Percentiles rank a stretch among this genome's conserved stretches.
These are phyloP conservation scores for Argynnis bischoffii DNA, from an alignment of 2,888 invertebrate species.

Conservation along the genomic window DNA sequence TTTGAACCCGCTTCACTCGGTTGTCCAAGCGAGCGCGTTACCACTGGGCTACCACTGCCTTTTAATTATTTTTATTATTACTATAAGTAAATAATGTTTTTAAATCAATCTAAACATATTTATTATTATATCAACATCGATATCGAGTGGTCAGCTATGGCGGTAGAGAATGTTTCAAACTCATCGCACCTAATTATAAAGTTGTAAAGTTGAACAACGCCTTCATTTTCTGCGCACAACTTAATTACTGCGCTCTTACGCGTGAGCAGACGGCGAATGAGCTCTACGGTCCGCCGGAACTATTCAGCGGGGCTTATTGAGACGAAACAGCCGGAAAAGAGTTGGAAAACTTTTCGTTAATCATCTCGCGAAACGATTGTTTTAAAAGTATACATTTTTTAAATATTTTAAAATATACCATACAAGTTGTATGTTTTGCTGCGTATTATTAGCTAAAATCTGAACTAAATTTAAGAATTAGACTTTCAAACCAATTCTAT, in stretches of 20 bases:
- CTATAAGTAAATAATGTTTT: too few species aligned
- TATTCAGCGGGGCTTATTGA: slow-evolving; percentile 36
- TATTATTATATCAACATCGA: background rate
- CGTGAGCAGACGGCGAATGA: slow-evolving; percentile 26
- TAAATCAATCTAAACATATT: background rate
- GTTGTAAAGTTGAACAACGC: slow-evolving; percentile 29
- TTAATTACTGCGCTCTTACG: slow-evolving; percentile 30
- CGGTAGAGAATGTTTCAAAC: background rate
- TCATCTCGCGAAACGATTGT: slow-evolving; percentile 12
- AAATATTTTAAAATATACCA: too few species aligned
- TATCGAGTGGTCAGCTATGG: background rate
- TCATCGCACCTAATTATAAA: slow-evolving; percentile 30
- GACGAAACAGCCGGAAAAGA: slow-evolving; percentile 26
- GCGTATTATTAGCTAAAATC: too few species aligned
- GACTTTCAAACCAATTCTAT: too few species aligned
- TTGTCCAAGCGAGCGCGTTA: too few species aligned
- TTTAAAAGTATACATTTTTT: background rate
- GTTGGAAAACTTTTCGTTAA: slow-evolving; percentile 17
- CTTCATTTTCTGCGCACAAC: slow-evolving; percentile 23
- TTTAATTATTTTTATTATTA: too few species aligned
- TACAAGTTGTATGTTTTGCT: too few species aligned
- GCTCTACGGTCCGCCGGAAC: slow-evolving; percentile 26
- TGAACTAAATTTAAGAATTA: too few species aligned
- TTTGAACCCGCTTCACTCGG: too few species aligned
- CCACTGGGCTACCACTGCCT: too few species aligned